Evolutionary conservation across 2,888 invertebrate genomes (phyloP).

Genomic region (Stomorhina lunata): DNA sequence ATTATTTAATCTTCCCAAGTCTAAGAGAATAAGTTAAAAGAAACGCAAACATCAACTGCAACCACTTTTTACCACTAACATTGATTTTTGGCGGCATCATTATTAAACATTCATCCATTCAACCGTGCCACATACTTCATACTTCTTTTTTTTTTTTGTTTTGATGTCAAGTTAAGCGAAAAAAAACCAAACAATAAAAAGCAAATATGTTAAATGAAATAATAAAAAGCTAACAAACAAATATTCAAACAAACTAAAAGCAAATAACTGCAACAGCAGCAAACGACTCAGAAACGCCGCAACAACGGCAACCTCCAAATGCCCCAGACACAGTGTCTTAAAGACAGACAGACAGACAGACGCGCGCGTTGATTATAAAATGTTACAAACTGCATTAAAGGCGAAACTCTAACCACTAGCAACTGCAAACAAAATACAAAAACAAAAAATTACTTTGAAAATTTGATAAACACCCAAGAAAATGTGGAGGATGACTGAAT

Average conservation of each 20-base stretch:
- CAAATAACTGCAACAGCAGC: not conserved
- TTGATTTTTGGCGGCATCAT: slow-evolving; percentile 45
- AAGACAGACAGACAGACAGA: too few relatives aligned
- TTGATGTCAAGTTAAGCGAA: slow-evolving; percentile 33
- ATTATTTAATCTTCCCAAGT: not conserved
- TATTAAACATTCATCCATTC: slow-evolving; percentile 30
- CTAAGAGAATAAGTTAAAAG: not conserved
- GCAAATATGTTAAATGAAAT: slow-evolving; percentile 21
- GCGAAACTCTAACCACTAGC: not conserved
- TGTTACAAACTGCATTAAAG: slow-evolving; percentile 43
- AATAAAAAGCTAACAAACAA: slow-evolving; percentile 48
- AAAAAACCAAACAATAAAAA: slow-evolving; percentile 7
- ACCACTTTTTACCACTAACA: not conserved
- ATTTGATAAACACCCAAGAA: slow-evolving; percentile 43
- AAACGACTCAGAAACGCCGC: not conserved
- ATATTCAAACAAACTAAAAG: slow-evolving; percentile 22
- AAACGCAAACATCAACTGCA: not conserved
- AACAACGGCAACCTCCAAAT: not conserved
- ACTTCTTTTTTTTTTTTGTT: not conserved
- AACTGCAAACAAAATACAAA: slow-evolving; percentile 8
- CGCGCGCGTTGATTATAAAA: slow-evolving; percentile 39
- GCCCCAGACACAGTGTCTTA: slow-evolving; percentile 56
- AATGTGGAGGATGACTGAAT: slow-evolving; percentile 35
- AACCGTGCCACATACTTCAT: slow-evolving; percentile 16
- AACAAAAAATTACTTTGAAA: slow-evolving; percentile 26